phyloP scores from a whole-genome alignment of 64 coral and sea anemone species.

The Anthopleura sola region DNA sequence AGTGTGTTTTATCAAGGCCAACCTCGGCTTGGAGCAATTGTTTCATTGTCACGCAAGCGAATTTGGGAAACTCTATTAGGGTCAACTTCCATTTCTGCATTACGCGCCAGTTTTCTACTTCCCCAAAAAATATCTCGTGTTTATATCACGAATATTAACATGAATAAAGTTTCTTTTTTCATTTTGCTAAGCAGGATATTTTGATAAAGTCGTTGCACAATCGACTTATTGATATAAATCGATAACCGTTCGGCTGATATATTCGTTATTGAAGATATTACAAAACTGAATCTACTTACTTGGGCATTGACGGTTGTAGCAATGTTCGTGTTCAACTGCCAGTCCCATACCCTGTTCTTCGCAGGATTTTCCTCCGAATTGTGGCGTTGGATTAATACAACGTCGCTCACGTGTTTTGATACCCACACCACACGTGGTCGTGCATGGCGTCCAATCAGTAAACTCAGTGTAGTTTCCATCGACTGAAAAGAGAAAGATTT shows the following conservation, averaged over 20 bases:
- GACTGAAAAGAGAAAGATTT: slow-evolving; percentile 38
- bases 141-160: no score
- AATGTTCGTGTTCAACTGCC: slow-evolving; percentile 56
- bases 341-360: slow-evolving; percentile 82
- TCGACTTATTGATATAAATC: background rate
- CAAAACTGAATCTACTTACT: slow-evolving; percentile 18
- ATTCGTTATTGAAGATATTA: background rate
- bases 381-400: slow-evolving; percentile 57
- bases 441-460: slow-evolving; percentile 71
- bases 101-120: no score
- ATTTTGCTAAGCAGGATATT: no score
- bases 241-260: background rate
- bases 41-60: no score
- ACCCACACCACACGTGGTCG: slow-evolving; percentile 80
- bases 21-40: no score
- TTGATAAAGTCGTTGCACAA: background rate
- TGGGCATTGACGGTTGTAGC: slow-evolving; percentile 70
- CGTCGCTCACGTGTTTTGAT: slow-evolving; percentile 72
- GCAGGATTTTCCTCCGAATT: slow-evolving; percentile 78
- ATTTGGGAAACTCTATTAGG: no score
- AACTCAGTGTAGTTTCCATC: slow-evolving; percentile 73
- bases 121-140: no score
- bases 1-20: no score
- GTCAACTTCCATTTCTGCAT: no score
- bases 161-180: no score